phyloP scores from a whole-genome alignment of 2,888 invertebrate genomes.

The Neoascia interrupta region DNA sequence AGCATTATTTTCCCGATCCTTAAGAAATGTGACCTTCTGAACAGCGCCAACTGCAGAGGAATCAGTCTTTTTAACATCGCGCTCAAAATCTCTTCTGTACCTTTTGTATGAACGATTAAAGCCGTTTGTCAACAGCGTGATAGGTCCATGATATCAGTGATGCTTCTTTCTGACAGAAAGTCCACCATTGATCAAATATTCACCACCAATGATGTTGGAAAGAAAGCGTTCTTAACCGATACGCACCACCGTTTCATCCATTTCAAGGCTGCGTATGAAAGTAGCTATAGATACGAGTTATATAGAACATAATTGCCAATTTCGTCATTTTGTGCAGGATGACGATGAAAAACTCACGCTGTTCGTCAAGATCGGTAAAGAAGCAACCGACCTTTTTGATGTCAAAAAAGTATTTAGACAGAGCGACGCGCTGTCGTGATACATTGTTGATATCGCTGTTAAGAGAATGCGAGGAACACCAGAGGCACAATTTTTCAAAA shows the following conservation, averaged over 20 bases:
- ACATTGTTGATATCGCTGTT: background rate
- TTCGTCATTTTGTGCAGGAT: background rate
- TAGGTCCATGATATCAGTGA: no score
- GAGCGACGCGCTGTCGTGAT: background rate
- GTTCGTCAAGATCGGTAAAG: background rate
- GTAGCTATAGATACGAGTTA: slow-evolving; percentile 5
- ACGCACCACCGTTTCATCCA: background rate
- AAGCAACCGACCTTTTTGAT: background rate
- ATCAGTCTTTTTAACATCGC: no score
- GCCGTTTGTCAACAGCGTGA: no score
- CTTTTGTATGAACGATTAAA: no score
- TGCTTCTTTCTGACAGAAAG: background rate
- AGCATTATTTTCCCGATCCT: no score
- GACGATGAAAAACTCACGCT: background rate
- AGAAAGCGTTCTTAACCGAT: background rate
- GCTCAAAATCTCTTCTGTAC: no score
- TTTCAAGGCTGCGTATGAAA: slow-evolving; percentile 7
- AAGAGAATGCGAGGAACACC: no score
- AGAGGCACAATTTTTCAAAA: no score
- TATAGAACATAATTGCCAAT: background rate
- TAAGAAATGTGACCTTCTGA: no score
- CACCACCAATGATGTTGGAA: slow-evolving; percentile 4
- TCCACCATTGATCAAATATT: slow-evolving; percentile 2
- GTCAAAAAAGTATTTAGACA: background rate
- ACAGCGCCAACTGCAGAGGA: no score